Evolutionary conservation across 2,888 invertebrate genomes (phyloP), one percentile per base, ranked within the genome.

Genomic region (Caenorhabditis becei): DNA sequence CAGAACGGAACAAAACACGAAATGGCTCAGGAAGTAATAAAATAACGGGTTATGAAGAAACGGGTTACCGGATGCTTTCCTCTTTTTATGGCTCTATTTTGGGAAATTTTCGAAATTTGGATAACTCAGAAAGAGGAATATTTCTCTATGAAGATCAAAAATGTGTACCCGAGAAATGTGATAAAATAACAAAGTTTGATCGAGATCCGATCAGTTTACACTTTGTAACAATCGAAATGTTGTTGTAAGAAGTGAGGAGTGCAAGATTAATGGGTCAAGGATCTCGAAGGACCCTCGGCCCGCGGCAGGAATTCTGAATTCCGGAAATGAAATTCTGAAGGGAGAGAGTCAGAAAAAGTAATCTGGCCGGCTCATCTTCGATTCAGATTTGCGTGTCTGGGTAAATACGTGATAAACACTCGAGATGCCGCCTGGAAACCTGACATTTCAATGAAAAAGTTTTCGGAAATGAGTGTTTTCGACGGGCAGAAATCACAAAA

Each of bases 201-300:
- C 51, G 23, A 49, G 20, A 18, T 49, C 23, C 49, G 49, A 49
- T 49, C 51, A 24, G 23, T 24, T 51, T 51, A 51, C 51, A 51
- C 51, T 24, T 51, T 70, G n/a, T 61, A 70, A 61, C 70, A 53
- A n/a, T 10, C 20, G 11, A 71, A 71, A 62, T 71, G 70, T 71
- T 71, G 70, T 71, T 61, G 44, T 62, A 71, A 62, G 70, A 71
- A 59, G 69, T 69, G 20, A 61, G 37, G 28, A 53, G 70, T 37
- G 24, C 24, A 70, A 70, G 70, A 70, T 70, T 70, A 70, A 70
- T 70, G 61, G 44, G 23, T 23, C n/a, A 44, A 16, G 3, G 49
- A 35, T 51, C 59, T 62, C 53, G 70, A 62, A 69, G 59, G 32
- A 26, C 59, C 23, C 1, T 11, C n/a, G 5, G 44, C 44, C 44